Base-by-base conservation (phyloP, 2,113 vertebrate species). In the Ptychochromis oligacanthus region DNA sequence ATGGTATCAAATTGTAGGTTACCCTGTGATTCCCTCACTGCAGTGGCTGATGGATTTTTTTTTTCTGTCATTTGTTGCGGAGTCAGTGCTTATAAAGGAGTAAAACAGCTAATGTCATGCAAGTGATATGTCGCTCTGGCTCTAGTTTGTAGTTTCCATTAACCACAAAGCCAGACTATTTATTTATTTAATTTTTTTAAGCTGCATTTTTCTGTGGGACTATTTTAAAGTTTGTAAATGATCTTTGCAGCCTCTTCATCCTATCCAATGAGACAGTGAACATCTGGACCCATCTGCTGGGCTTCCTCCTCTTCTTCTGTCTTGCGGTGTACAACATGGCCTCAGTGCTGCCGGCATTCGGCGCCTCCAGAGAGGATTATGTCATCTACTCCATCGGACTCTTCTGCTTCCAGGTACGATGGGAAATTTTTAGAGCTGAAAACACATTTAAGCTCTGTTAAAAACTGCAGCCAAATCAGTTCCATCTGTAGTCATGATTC, bases 371-470 rank as follows among this genome's bases (percentile, higher is more conserved):
- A 5, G 97, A 99, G 86, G 98, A 99, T 88, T 99, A 98, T 75
- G 97, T 99, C 87, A 99, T 99, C 90, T 98, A 97, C 93, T 97
- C 96, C 77, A 96, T 99, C 74, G 97, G 95, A 49, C 95, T 99
- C 81, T 99, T 99, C 95, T 99, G 98, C 93, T 98, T 99, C 92
- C 97, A 99, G 96, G 98, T 98, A 75, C n/a, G n/a, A n/a, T n/a
- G n/a, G n/a, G 18, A 9, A 54, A 9, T 7, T 54, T 54, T 54
- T 18, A 54, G 52, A 18, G 52, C 18, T 9, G 52, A n/a, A 55
- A 55, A 55, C 52, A 2, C 8, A n/a, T 55, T n/a, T 10, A 55
- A 20, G 10, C 52, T 55, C 52, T 20, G 49, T 7, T 54, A 20
- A 6, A 17, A 17, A 17, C 5, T 6, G 46, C 15, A 49, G 17